These are phyloP conservation scores for Crossocerus cetratus DNA, from an alignment of 2,888 invertebrate species.

Conservation along the genomic window DNA sequence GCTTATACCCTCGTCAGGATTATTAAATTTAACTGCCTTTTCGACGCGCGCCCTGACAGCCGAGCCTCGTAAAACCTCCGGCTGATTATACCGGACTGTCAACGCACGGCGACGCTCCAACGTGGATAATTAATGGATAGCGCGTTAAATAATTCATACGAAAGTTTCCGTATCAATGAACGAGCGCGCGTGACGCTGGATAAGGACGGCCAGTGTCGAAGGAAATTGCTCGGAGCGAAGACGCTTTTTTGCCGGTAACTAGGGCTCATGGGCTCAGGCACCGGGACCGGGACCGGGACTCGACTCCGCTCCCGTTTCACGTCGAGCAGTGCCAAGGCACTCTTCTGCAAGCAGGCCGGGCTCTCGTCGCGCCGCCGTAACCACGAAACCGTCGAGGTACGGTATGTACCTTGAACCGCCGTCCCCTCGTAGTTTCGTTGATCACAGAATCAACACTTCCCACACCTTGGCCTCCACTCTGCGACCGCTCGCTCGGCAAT, in stretches of 20 bases:
- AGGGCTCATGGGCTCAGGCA: background rate
- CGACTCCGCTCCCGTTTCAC: background rate
- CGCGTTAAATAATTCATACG: constrained; percentile 48
- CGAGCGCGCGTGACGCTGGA: constrained; percentile 24
- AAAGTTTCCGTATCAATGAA: constrained; percentile 44
- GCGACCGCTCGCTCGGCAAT: background rate
- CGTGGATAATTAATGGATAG: constrained; percentile 46
- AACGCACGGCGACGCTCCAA: constrained; percentile 35
- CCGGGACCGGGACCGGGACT: background rate
- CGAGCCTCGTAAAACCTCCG: constrained; percentile 39
- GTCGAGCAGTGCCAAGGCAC: constrained; percentile 21
- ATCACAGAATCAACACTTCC: constrained; percentile 57
- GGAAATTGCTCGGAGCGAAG: background rate
- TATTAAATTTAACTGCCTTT: constrained; percentile 6
- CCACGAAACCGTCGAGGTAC: constrained; percentile 51
- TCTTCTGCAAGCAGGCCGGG: constrained; percentile 16
- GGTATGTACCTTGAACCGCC: constrained; percentile 51
- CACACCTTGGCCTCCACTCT: constrained; percentile 26
- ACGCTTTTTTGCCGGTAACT: background rate
- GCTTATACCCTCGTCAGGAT: constrained; percentile 2
- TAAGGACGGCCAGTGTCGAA: background rate
- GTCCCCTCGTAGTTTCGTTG: constrained; percentile 58
- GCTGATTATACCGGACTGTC: constrained; percentile 43
- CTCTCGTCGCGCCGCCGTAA: constrained; percentile 46
- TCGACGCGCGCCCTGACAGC: constrained; percentile 1